Conservation (phyloP, 2,797 vertebrate species). For the Natrix natrix region DNA sequence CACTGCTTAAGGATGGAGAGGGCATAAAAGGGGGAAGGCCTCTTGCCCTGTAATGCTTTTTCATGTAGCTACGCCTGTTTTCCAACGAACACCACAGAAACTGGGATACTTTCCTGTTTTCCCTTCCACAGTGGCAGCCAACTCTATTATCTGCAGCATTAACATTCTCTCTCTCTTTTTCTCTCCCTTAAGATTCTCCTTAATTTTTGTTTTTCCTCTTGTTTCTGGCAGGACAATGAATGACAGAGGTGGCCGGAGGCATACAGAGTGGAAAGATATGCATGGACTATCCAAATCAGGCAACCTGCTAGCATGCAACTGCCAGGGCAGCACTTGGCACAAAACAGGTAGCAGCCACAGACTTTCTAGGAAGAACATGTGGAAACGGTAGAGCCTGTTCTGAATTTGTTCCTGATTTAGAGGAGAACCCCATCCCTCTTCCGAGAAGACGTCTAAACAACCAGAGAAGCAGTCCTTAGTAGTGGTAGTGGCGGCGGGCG, state of each 20-base stretch:
- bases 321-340: constrained; percentile 36
- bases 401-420: constrained; percentile 29
- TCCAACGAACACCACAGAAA: rapidly evolving
- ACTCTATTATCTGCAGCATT: constrained; percentile 26
- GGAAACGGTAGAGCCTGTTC: constrained; percentile 45
- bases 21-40: neutral
- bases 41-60: neutral
- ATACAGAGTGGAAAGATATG: constrained; percentile 1
- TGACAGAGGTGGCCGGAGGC: neutral
- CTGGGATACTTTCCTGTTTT: constrained; percentile 1
- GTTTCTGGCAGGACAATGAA: neutral
- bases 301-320: rapidly evolving
- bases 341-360: constrained; percentile 43
- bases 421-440: constrained; percentile 34
- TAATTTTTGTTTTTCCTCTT: neutral
- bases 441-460: constrained; percentile 45
- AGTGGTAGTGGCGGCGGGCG: neutral
- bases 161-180: neutral
- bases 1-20: constrained; percentile 11
- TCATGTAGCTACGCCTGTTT: constrained; percentile 22
- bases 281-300: constrained; percentile 14
- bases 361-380: neutral
- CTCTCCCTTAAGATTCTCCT: neutral
- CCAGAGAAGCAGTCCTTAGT: constrained; percentile 49
- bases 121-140: neutral